Conservation (phyloP, 2,113 vertebrate species). For the Abramis brama region DNA sequence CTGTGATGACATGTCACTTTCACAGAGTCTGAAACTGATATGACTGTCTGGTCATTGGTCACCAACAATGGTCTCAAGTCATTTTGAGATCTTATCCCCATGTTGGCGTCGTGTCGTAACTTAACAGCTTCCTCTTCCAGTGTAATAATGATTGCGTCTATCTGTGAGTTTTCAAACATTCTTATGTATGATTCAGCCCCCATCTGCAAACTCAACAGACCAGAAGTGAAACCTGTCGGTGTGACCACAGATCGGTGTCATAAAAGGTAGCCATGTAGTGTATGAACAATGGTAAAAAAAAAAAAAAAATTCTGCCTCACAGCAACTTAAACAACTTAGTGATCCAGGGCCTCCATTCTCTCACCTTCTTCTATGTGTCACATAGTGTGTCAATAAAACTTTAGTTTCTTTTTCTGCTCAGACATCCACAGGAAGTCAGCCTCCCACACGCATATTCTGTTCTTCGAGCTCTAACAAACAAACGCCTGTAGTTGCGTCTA, state of each 20-base stretch:
- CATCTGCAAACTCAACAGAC: slow-evolving; percentile 19
- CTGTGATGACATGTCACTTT: background rate
- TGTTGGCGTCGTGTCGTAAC: background rate
- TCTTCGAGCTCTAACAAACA: slow-evolving; percentile 38
- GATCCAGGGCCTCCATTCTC: background rate
- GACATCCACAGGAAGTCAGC: slow-evolving; percentile 44
- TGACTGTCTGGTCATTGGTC: background rate
- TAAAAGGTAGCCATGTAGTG: background rate
- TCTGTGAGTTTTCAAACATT: slow-evolving; percentile 17
- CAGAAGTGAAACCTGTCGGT: slow-evolving; percentile 33
- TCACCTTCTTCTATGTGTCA: background rate
- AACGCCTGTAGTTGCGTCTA: slow-evolving; percentile 26
- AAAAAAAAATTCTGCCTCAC: no score
- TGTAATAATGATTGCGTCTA: background rate
- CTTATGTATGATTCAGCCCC: slow-evolving; percentile 16
- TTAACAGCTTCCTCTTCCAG: background rate
- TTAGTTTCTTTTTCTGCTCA: background rate
- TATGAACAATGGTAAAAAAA: no score
- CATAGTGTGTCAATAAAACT: background rate
- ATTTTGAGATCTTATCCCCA: background rate
- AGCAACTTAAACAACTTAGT: background rate
- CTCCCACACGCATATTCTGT: slow-evolving; percentile 37
- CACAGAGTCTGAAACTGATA: background rate
- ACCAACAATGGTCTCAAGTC: background rate
- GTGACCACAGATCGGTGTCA: background rate